These are phyloP conservation scores for Polymixis flavicincta DNA, from an alignment of 2,888 invertebrate genomes.

Conservation along the genomic window DNA sequence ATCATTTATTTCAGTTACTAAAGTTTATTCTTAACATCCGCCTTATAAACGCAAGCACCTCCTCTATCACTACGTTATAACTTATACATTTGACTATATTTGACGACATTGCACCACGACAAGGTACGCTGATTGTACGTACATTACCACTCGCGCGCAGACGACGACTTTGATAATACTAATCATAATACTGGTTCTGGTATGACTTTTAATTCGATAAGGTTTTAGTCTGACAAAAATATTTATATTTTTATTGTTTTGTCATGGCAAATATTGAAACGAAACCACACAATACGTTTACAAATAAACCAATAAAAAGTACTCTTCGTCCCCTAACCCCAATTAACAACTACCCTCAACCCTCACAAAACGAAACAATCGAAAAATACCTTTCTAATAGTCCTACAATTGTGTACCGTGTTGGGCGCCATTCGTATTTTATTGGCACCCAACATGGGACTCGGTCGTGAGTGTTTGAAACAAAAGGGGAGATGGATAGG, in stretches of 20 bases:
- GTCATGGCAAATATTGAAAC: not conserved
- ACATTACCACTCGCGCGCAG: too few species aligned
- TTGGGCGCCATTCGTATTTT: constrained; percentile 52
- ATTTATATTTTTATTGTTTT: not conserved
- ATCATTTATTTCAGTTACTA: too few species aligned
- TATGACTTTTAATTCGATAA: not conserved
- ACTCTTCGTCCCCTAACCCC: constrained; percentile 11
- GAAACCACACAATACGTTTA: not conserved
- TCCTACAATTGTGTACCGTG: constrained; percentile 40
- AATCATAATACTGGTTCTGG: too few species aligned
- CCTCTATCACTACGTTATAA: too few species aligned
- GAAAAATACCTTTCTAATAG: constrained; percentile 53
- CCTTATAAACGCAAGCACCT: too few species aligned
- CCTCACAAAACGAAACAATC: constrained; percentile 47
- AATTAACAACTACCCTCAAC: constrained; percentile 43
- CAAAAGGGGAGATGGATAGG: constrained; percentile 54
- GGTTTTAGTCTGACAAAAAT: not conserved
- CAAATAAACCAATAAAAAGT: constrained; percentile 15
- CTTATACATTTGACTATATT: too few species aligned
- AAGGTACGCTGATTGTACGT: too few species aligned
- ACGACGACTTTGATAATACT: too few species aligned
- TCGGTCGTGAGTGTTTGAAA: constrained; percentile 13
- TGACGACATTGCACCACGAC: too few species aligned
- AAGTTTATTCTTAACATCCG: too few species aligned
- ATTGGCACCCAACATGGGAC: constrained; percentile 46